A percentile compares a stretch with the other conserved stretches of the same genome.
phyloP scores from a whole-genome alignment of 2,888 invertebrate species.

The Amphipyra tragopoginis region DNA sequence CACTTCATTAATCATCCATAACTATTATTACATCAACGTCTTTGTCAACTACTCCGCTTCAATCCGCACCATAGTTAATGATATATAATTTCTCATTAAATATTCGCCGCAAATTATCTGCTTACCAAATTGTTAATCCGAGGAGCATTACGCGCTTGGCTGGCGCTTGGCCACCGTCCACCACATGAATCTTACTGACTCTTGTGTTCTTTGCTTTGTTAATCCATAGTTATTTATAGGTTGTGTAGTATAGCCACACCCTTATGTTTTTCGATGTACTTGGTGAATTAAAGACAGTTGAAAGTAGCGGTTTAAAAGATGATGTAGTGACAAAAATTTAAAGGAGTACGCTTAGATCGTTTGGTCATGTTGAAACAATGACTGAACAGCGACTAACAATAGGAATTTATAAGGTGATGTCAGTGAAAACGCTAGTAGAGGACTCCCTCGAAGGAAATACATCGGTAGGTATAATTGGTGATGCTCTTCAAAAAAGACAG shows the following conservation, averaged over 20 bases:
- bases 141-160: conserved; percentile 73
- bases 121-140: conserved; percentile 78
- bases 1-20: conserved; percentile 27
- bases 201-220: conserved; percentile 74
- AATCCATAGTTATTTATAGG: conserved; percentile 82
- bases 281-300: no score
- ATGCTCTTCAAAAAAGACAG: no score
- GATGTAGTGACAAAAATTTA: no score
- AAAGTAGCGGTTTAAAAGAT: no score
- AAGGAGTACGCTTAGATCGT: no score
- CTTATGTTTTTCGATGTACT: conserved; percentile 1
- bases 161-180: conserved; percentile 81
- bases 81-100: conserved; percentile 62
- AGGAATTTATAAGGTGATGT: no score
- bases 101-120: conserved; percentile 72
- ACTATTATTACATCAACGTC: conserved; percentile 42
- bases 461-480: no score
- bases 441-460: no score
- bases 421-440: no score
- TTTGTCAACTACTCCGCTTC: conserved; percentile 43
- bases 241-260: conserved; percentile 45
- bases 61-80: conserved; percentile 49
- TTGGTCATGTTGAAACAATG: no score
- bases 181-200: conserved; percentile 72
- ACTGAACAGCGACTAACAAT: no score